Percentiles rank a stretch among this genome's conserved stretches.
Evolutionary conservation across 92 coral and sea anemone species (phyloP).

Genomic region (Umimayanthus kanabou): DNA sequence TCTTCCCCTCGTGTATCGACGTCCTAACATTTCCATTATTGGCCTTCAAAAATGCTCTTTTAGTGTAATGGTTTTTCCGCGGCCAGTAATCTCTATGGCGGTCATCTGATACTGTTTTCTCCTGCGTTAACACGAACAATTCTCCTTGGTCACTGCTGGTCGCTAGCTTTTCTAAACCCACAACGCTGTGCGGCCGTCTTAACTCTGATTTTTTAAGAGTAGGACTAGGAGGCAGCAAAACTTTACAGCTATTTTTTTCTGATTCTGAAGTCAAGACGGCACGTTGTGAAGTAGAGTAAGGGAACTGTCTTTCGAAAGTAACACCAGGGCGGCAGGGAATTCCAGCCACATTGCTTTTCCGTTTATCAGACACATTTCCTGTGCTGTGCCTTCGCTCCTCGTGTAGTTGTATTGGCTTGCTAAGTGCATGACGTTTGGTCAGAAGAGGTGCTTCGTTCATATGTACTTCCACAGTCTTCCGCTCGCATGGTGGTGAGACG

Average conservation of each 20-base stretch:
- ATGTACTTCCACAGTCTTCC: neutral
- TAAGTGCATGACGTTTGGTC: neutral
- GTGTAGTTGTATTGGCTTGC: neutral
- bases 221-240: neutral
- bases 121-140: neutral
- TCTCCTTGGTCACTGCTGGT: neutral
- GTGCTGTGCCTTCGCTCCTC: constrained; percentile 8
- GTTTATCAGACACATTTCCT: neutral
- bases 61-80: neutral
- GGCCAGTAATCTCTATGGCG: neutral
- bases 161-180: neutral
- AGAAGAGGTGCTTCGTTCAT: neutral
- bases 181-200: neutral
- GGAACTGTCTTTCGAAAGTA: neutral
- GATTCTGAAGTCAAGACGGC: neutral
- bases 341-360: neutral
- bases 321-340: neutral
- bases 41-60: neutral
- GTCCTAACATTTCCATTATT: neutral
- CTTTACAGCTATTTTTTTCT: neutral
- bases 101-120: neutral
- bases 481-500: neutral
- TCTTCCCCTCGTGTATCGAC: neutral
- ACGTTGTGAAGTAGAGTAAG: neutral
- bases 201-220: neutral